Evolutionary conservation across 2,113 vertebrate genomes (phyloP), one percentile per base, ranked within the genome.

Genomic region (Dipodomys ordii): DNA sequence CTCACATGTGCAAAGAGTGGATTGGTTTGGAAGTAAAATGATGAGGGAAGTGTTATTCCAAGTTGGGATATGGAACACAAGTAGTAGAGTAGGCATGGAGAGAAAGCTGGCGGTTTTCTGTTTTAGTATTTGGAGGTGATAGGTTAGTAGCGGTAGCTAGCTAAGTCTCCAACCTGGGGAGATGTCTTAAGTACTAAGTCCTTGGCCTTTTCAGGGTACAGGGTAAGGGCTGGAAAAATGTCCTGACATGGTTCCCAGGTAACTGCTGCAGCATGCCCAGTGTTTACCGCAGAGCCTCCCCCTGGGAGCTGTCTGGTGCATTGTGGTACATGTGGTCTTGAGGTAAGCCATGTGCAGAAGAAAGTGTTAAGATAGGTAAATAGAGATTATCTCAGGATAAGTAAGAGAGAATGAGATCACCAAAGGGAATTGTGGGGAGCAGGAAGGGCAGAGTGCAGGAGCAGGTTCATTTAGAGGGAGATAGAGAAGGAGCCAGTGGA

Each of bases 391-490:
- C 7, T 7, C 13, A 7, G 90, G 27, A 39, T n/a, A 73, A 39
- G 83, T 8, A 30, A 16, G 57, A 90, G 60, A 7, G 60, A 7
- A 10, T 20, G 22, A 67, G 78, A 2, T 68, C 39, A 35, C 8
- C 0, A 0, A 1, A 10, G 35, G 72, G 27, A 60, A 32, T 3
- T 6, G 27, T 7, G 7, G 18, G 74, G n/a, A 25, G 46, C 28
- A 28, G 68, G 46, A 68, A 1, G 2, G 2, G 19, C 18, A 12
- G 15, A 7, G 30, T 3, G 88, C 25, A 27, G 76, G 49, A 71
- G 67, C 73, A 8, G 19, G 16, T 23, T 53, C 27, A 0, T 46
- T 16, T 7, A 76, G 73, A 76, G 64, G 25, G 10, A n/a, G 2
- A 23, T n/a, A 22, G 39, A 39, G n/a, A 73, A 83, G 60, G 67